Evolutionary conservation across 2,113 vertebrate species (phyloP).

Genomic region (Cyprinodon brontotheroides): DNA sequence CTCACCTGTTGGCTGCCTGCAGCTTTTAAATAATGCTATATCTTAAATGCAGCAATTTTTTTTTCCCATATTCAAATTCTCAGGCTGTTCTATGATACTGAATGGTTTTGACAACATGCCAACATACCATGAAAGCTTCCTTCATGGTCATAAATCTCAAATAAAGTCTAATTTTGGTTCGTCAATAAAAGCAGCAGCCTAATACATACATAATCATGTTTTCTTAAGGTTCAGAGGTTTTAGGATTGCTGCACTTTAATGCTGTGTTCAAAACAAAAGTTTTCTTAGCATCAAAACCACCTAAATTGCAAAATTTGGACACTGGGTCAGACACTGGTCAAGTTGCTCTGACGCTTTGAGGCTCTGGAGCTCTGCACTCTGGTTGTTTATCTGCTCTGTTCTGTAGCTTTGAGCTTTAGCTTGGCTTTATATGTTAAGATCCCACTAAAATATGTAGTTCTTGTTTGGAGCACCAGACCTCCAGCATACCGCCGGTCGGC

Average conservation of each 20-base stretch:
- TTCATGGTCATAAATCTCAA: neutral
- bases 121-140: neutral
- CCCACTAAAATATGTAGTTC: too few relatives aligned
- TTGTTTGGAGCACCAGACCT: too few relatives aligned
- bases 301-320: too few relatives aligned
- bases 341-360: too few relatives aligned
- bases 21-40: neutral
- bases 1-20: neutral
- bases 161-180: neutral
- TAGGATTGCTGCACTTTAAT: neutral
- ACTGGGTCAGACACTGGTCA: too few relatives aligned
- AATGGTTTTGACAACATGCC: neutral
- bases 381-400: too few relatives aligned
- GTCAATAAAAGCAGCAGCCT: neutral
- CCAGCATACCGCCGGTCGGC: too few relatives aligned
- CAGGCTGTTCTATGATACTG: neutral
- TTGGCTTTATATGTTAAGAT: too few relatives aligned
- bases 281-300: too few relatives aligned
- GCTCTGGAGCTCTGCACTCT: too few relatives aligned
- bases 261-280: too few relatives aligned
- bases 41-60: neutral
- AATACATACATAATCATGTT: neutral
- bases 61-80: neutral
- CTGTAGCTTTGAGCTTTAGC: too few relatives aligned
- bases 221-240: neutral